Base-by-base conservation (phyloP, 64 coral and sea anemone genomes). In the Porites australiensis region DNA sequence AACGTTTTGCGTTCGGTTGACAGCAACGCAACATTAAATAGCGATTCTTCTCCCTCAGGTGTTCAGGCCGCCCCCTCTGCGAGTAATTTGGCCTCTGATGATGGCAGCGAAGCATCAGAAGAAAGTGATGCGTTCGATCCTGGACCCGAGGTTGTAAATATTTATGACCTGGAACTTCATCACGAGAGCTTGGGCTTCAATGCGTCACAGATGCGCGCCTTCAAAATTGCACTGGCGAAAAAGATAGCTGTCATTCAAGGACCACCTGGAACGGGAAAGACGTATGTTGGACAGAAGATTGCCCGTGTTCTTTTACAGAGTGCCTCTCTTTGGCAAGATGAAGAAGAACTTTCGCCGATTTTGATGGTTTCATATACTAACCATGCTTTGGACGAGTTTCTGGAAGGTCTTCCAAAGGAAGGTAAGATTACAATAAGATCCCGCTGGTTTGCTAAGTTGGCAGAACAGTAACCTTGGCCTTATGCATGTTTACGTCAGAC, bases 181-280 rank as follows among this genome's bases (percentile, higher is more conserved):
- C 78, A 58, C 65, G 88, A 90, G 22, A 62, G 48, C 53, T 4
- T 90, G 14, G 77, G 88, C 4, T 78, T 90, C 8, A 70, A 81
- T 68, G 88, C 72, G 6, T 90, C 88, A 45, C 88, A 90, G 51
- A 54, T 80, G 63, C 88, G 88, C 46, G 89, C 89, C 44, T 91
- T 79, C 15, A 77, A 91, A 54, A 18, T 74, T 18, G 96, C 96
- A 10, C 80, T 98, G 54, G 89, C 89, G 4, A 92, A 93, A 70
- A 80, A 89, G 79, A 93, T 98, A 60, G 87, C 96, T 2, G 72
- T 98, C 18, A 98, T 98, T 60, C 96, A 98, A 69, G 96, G 96
- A 12, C 96, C 96, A 1, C 96, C 96, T 19, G 96, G 96, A 2
- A 98, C 96, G 51, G 96, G 96, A 20, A 98, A 98, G 77, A 98